Percentiles rank a stretch among this genome's conserved stretches.
Conservation (phyloP, 2,888 invertebrate genomes). For the Pollenia labialis region DNA sequence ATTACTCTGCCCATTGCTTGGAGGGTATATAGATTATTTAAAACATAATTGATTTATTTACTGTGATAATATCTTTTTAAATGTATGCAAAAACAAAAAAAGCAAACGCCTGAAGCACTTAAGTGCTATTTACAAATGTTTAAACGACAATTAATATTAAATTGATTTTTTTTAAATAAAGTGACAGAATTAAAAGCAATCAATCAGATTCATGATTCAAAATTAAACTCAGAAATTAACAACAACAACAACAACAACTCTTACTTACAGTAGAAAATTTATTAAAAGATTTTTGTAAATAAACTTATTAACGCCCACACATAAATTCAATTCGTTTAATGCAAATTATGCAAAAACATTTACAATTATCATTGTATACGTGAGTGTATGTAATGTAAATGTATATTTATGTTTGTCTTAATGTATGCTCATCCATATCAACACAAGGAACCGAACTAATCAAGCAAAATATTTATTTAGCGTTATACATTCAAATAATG, state of each 20-base stretch:
- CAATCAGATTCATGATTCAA: conserved; percentile 60
- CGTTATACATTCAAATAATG: conserved; percentile 29
- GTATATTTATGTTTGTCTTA: background rate
- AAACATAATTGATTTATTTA: conserved; percentile 58
- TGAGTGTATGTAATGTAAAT: background rate
- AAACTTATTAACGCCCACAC: conserved; percentile 13
- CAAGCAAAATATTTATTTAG: conserved; percentile 30
- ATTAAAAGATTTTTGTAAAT: background rate
- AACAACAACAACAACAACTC: conserved; percentile 17
- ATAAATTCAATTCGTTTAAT: background rate
- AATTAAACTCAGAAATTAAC: conserved; percentile 16
- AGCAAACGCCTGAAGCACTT: conserved; percentile 25
- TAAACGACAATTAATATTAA: conserved; percentile 49
- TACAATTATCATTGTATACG: no score
- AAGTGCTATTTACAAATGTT: conserved; percentile 54
- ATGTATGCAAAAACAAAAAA: conserved; percentile 6
- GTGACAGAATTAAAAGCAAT: conserved; percentile 61
- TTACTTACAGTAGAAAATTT: background rate
- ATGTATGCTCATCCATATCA: background rate
- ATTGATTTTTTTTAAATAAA: conserved; percentile 36
- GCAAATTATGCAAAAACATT: no score
- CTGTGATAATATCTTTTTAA: conserved; percentile 33
- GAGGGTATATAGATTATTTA: background rate
- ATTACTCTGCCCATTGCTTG: no score
- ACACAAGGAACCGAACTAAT: conserved; percentile 15